Percentiles rank a stretch among this genome's conserved stretches.
phyloP scores from a whole-genome alignment of 2,797 vertebrate species.

The Gouania willdenowi region DNA sequence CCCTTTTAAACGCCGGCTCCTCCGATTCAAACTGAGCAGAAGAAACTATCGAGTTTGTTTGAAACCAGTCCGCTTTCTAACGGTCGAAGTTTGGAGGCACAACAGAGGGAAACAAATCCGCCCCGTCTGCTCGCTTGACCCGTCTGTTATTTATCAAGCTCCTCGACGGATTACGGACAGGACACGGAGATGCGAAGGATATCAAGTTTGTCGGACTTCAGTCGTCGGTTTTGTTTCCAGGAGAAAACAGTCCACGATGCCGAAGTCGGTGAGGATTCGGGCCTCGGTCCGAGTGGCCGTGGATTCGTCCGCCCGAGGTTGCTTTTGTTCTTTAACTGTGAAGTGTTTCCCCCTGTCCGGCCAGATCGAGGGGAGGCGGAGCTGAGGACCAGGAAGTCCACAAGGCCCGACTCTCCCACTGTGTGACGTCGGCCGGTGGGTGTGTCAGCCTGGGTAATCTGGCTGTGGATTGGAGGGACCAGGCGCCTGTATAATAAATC shows the following conservation, averaged over 20 bases:
- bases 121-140: constrained; percentile 62
- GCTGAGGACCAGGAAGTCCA: constrained; percentile 76
- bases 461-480: constrained; percentile 58
- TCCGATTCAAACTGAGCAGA: not conserved
- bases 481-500: constrained; percentile 47
- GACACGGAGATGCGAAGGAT: constrained; percentile 54
- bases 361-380: constrained; percentile 77
- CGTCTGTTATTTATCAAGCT: constrained; percentile 62
- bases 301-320: constrained; percentile 58
- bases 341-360: constrained; percentile 79
- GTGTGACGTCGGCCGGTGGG: constrained; percentile 64
- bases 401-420: constrained; percentile 67
- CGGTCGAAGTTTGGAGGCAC: constrained; percentile 53
- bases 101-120: constrained; percentile 59
- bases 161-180: constrained; percentile 61
- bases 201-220: constrained; percentile 67
- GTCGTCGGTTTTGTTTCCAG: constrained; percentile 8
- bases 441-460: constrained; percentile 57
- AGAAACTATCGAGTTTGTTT: not conserved
- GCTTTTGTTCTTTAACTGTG: constrained; percentile 80
- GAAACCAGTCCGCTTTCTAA: constrained; percentile 13
- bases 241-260: not conserved
- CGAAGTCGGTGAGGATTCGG: not conserved
- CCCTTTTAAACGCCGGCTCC: constrained; percentile 12
- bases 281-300: constrained; percentile 22